These are phyloP conservation scores for Sebastes iracundus DNA, from an alignment of 2,797 vertebrate genomes.

Conservation along the genomic window DNA sequence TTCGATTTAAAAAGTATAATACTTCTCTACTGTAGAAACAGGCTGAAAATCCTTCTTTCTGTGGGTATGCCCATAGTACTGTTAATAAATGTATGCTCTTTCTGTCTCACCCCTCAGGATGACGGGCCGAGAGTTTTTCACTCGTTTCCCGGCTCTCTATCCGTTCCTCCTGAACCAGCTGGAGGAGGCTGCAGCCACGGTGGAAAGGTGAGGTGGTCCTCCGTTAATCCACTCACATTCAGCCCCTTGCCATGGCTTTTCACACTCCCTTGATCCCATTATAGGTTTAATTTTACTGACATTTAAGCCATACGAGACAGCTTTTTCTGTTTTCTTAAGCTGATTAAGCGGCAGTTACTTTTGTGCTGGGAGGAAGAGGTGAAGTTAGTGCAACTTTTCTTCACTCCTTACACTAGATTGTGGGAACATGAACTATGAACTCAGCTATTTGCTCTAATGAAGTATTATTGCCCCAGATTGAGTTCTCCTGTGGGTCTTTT, in stretches of 20 bases:
- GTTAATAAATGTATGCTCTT: neutral
- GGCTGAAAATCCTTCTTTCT: neutral
- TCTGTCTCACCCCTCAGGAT: constrained; percentile 81
- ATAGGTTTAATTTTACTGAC: constrained; percentile 5
- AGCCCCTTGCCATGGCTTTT: constrained; percentile 27
- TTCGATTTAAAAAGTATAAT: neutral
- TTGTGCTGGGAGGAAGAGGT: neutral
- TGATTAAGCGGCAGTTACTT: constrained; percentile 4
- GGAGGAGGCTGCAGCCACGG: constrained; percentile 85
- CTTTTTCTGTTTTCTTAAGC: constrained; percentile 18
- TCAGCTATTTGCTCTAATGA: neutral
- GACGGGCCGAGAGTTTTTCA: constrained; percentile 96
- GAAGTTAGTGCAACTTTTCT: neutral
- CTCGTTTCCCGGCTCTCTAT: constrained; percentile 92
- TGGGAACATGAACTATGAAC: constrained; percentile 6
- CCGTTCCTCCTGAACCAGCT: constrained; percentile 93
- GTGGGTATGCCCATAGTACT: neutral
- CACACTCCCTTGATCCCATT: constrained; percentile 29
- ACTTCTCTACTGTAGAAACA: neutral
- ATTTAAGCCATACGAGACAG: neutral
- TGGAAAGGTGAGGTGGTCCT: constrained; percentile 86
- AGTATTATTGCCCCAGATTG: neutral
- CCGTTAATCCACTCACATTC: neutral
- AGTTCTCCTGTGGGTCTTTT: neutral
- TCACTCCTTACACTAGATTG: neutral